Conservation (phyloP, 2,797 vertebrate species). For the Oryzias dopingdopingensis region DNA sequence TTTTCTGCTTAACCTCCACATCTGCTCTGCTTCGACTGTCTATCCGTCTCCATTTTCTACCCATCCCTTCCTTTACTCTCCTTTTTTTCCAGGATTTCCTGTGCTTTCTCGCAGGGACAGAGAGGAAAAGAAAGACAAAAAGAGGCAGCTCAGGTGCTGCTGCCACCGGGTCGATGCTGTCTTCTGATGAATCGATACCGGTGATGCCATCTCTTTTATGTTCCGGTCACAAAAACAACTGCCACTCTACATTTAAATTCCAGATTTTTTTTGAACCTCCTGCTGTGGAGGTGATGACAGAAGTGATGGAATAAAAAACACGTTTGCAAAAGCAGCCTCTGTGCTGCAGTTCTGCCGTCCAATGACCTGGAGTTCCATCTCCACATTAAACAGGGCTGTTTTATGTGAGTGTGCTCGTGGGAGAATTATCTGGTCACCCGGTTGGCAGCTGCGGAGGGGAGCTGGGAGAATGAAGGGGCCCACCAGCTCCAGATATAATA, state of each 20-base stretch:
- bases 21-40: constrained; percentile 25
- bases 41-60: constrained; percentile 50
- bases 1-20: constrained; percentile 23
- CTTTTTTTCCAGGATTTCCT: constrained; percentile 40
- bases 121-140: constrained; percentile 19
- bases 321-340: too few relatives aligned
- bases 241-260: too few relatives aligned
- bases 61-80: constrained; percentile 33
- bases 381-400: constrained; percentile 25
- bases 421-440: constrained; percentile 67
- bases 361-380: too few relatives aligned
- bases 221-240: too few relatives aligned
- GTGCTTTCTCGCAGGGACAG: constrained; percentile 14
- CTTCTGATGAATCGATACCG: too few relatives aligned
- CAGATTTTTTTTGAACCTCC: too few relatives aligned
- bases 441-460: constrained; percentile 65
- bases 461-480: constrained; percentile 51
- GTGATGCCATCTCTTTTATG: too few relatives aligned
- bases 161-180: too few relatives aligned
- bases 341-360: too few relatives aligned
- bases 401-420: constrained; percentile 42
- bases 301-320: too few relatives aligned
- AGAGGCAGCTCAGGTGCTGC: constrained; percentile 12
- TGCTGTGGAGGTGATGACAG: too few relatives aligned
- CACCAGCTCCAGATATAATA: constrained; percentile 72